Evolutionary conservation across 2,113 vertebrate species (phyloP).

Genomic region (Gymnocephalus cernua): DNA sequence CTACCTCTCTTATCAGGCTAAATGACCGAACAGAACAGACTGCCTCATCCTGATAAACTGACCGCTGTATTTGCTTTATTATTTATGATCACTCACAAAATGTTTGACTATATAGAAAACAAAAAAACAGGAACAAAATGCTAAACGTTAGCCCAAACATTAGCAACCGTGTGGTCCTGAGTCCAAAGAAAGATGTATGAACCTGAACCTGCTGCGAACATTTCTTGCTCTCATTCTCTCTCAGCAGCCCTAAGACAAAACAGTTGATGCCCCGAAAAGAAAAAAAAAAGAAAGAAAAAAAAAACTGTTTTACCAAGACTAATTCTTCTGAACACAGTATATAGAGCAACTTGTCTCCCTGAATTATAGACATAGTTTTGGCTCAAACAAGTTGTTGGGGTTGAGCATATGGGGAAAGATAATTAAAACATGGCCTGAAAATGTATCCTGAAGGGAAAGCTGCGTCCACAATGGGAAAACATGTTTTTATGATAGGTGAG

Average conservation of each 20-base stretch:
- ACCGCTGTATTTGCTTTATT: constrained; percentile 19
- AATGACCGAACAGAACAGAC: not conserved
- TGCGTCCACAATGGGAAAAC: too few relatives aligned
- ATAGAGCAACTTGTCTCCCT: not conserved
- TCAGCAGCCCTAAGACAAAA: constrained; percentile 18
- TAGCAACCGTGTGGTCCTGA: not conserved
- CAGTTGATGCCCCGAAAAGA: not conserved
- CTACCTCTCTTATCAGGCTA: not conserved
- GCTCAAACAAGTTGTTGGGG: not conserved
- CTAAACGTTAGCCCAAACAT: constrained; percentile 10
- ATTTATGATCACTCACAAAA: not conserved
- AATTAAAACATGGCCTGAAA: not conserved
- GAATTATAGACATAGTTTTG: not conserved
- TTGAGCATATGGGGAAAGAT: too few relatives aligned
- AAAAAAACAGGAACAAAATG: constrained; percentile 12
- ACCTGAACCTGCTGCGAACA: constrained; percentile 8
- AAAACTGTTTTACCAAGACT: not conserved
- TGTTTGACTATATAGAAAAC: constrained; percentile 1
- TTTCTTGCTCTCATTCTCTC: not conserved
- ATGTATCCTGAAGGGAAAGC: not conserved
- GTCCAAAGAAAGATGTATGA: constrained; percentile 5
- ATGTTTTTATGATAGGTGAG: not conserved
- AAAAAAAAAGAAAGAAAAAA: not conserved
- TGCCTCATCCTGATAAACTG: not conserved
- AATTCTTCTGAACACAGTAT: not conserved